Conservation (phyloP, 2,888 invertebrate species). For the Standfussiana lucernea region DNA sequence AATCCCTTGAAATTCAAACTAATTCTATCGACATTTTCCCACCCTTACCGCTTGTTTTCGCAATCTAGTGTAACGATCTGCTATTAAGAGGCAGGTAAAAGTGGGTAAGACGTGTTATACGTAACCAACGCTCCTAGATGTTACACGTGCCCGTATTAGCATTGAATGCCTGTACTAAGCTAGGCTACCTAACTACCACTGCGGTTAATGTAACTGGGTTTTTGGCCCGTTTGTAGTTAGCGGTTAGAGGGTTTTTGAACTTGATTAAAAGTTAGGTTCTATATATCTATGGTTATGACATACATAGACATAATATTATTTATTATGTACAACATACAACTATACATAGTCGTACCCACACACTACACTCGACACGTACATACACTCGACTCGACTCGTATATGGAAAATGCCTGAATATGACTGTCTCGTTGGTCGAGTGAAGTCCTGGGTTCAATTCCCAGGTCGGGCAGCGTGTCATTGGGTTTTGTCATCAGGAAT, state of each 20-base stretch:
- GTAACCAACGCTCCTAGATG: constrained; percentile 42
- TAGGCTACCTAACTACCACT: constrained; percentile 6
- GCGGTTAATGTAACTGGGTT: constrained; percentile 18
- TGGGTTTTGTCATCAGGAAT: no score
- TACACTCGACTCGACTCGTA: no score
- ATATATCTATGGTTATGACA: background rate
- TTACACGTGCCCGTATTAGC: constrained; percentile 47
- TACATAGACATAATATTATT: no score
- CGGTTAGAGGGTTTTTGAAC: background rate
- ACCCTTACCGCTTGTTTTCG: constrained; percentile 63
- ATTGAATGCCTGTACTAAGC: constrained; percentile 41
- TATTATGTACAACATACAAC: no score
- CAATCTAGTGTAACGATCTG: constrained; percentile 75
- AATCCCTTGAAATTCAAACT: background rate
- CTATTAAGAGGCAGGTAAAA: constrained; percentile 75
- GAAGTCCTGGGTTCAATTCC: no score
- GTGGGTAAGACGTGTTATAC: constrained; percentile 63
- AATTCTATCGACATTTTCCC: constrained; percentile 47
- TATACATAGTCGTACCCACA: no score
- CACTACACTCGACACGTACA: no score
- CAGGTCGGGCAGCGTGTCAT: no score
- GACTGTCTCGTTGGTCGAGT: no score
- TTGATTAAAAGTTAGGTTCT: background rate
- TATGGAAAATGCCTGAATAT: no score
- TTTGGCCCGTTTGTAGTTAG: background rate